These are phyloP conservation scores for Drosophila neocordata DNA, from an alignment of 1,140 invertebrate genomes.

Conservation along the genomic window DNA sequence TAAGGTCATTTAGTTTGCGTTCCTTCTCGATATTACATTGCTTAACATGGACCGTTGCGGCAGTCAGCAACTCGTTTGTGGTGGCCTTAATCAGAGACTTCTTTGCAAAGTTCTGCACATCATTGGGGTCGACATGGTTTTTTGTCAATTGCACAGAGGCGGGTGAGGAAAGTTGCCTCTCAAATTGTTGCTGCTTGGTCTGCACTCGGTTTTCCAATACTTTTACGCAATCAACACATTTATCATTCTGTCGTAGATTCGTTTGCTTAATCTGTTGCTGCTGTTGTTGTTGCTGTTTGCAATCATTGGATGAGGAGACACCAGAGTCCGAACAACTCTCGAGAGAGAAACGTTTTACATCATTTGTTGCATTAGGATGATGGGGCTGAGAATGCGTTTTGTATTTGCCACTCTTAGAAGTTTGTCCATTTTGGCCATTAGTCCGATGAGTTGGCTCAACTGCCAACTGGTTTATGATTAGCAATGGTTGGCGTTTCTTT, in stretches of 20 bases:
- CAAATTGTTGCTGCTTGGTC: conserved; percentile 22
- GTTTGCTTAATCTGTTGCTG: conserved; percentile 38
- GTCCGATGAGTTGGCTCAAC: background rate
- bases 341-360: conserved; percentile 53
- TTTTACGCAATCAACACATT: conserved; percentile 47
- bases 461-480: conserved; percentile 63
- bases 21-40: conserved; percentile 76
- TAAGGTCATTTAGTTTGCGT: conserved; percentile 53
- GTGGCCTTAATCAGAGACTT: conserved; percentile 71
- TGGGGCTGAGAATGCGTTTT: no score
- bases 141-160: conserved; percentile 25
- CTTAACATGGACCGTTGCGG: conserved; percentile 47
- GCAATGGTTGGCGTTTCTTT: conserved; percentile 68
- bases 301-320: conserved; percentile 48
- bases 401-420: background rate
- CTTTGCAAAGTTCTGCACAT: conserved; percentile 75
- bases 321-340: conserved; percentile 64
- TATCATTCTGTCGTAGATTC: conserved; percentile 43
- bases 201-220: conserved; percentile 14
- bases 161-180: background rate
- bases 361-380: conserved; percentile 14
- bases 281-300: conserved; percentile 30
- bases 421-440: background rate
- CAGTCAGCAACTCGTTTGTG: conserved; percentile 65
- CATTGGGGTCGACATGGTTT: conserved; percentile 59